Evolutionary conservation across 1,140 invertebrate species (phyloP), one percentile per base, ranked within the genome.

Genomic region (Myzus persicae): DNA sequence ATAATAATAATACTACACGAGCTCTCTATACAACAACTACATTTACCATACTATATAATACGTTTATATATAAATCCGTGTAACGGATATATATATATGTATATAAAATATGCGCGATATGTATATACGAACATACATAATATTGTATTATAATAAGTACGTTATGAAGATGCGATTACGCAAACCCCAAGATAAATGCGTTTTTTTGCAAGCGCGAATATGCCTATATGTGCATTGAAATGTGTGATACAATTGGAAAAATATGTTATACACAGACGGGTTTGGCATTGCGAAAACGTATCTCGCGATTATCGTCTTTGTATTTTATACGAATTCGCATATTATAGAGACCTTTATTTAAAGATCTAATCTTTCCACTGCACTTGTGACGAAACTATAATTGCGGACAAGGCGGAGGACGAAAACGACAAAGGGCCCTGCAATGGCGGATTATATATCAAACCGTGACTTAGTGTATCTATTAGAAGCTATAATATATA

Each of bases 191-290:
- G 26, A 44, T 44, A 67, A 67, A 67, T n/a, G 59, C 11, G 59
- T 67, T 67, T 67, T 26, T n/a, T n/a, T 31, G 59, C 26, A 31
- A 54, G 8, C 26, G 51, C 26, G 51, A 26, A 7, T 7, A 54
- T 24, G 26, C 14, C 0, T 31, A 59, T 31, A 31, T 31, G 59
- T 76, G 31, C 31, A 51, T 1, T 22, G 54, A 18, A 76, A 76
- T 76, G 59, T n/a, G 59, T 36, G n/a, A n/a, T 76, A 76, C 59
- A n/a, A 76, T n/a, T 76, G 59, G n/a, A 76, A 76, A 76, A n/a
- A 44, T 44, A 44, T n/a, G 59, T n/a, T 76, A 18, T 18, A 76
- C 59, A 24, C 31, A n/a, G 11, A 76, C 59, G 20, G 59, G 31
- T 76, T 76, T 76, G 6, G 59, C 18, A 76, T 76, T 76, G 59